Evolutionary conservation across 1,140 invertebrate genomes (phyloP), one percentile per base, ranked within the genome.

Genomic region (Prorops nasuta): DNA sequence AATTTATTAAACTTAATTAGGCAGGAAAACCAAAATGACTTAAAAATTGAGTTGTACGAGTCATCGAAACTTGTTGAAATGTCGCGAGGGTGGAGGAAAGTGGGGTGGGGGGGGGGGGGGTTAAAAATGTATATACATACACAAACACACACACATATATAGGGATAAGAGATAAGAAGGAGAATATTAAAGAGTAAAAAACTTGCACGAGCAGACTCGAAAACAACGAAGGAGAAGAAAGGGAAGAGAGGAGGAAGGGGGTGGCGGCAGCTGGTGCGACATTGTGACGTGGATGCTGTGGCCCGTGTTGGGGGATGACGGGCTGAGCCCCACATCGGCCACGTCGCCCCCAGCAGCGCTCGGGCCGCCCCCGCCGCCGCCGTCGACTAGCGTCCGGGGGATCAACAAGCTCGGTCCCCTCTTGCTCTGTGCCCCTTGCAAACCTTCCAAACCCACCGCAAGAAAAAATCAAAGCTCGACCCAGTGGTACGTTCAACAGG

Each of bases 401-500:
- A 58, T 66, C 39, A 69, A 68, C 56, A 76, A 70, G 61, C 62
- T 76, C 55, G 66, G 69, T 32, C 75, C 74, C 24, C 43, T 78
- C 9, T 54, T 76, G 8, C 57, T 78, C 41, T 76, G 75, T 56
- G 63, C 72, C 39, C 74, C 75, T 19, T 76, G 72, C 65, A 76
- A 75, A 44, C 72, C 75, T 31, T 59, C 48, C 43, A 47, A 28
- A 28, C 24, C 24, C 24, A 44, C 31, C 54, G 60, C 41, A 54
- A 57, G 58, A 58, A 76, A 75, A 64, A 71, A 54, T 54, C 71
- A 72, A 45, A 66, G 54, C 55, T 60, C 69, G 58, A 77, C 72
- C 18, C 73, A 72, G 71, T 76, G 74, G 75, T 78, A 76, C 61
- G 69, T 76, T 62, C 74, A 77, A 60, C 75, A 77, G 75, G 75